Base-by-base conservation (phyloP, 2,113 vertebrate species). In the Panthera tigris region DNA sequence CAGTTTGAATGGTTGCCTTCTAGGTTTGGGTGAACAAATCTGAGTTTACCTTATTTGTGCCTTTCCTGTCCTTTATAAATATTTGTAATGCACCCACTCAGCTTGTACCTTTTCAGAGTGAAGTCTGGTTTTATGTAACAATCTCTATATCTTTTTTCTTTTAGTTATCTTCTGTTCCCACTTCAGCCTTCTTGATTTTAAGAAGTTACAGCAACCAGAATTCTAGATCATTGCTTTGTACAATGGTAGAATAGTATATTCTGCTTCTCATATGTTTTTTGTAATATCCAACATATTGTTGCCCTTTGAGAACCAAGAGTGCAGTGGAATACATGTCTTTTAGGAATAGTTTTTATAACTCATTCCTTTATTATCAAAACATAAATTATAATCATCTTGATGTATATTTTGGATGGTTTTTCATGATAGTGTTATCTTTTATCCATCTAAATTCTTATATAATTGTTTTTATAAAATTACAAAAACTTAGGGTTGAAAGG, bases 131-230 rank as follows among this genome's bases (percentile, higher is more conserved):
- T 92, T 95, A n/a, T 78, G 5, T 89, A 50, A 41, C 81, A 84
- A 85, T 88, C 25, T 91, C 31, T 65, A 0, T 89, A 33, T 91
- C 41, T 71, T 85, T 21, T 86, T 89, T 19, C 45, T 73, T 89
- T 94, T 81, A 52, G 48, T 89, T 92, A 69, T 45, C 16, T 85
- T 96, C 95, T 90, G 15, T 81, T 63, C 45, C 12, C 18, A 48
- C 27, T 66, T 95, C 48, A 91, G 9, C 50, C 89, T 95, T 27
- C 50, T 96, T 93, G 9, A 85, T 93, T 94, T 91, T 86, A 73
- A 78, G 45, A 78, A 95, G 7, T 91, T 73, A 27, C 3, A 81
- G 33, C 31, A 94, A 73, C 31, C 18, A 94, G n/a, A 90, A 33
- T 33, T 87, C 14, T 69, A 50, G 13, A 61, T 66, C 4, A 61